phyloP scores from a whole-genome alignment of 1,140 invertebrate genomes.

The Musca domestica region DNA sequence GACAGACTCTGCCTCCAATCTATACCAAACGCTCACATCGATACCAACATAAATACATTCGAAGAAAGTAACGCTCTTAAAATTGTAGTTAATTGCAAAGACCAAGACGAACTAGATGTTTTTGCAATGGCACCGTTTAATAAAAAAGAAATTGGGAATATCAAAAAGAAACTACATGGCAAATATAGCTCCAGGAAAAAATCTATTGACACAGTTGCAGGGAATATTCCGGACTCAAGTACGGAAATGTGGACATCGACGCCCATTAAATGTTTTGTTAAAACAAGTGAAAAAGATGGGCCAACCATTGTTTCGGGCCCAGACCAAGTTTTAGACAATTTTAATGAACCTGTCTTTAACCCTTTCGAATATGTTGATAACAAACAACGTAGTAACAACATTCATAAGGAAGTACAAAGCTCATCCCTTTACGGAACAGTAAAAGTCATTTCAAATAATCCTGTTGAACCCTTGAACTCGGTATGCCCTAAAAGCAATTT shows the following conservation, averaged over 20 bases:
- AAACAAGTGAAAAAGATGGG: no score
- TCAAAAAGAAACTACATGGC: slow-evolving; percentile 36
- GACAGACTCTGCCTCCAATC: slow-evolving; percentile 25
- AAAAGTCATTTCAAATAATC: slow-evolving; percentile 27
- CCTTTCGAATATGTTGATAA: slow-evolving; percentile 35
- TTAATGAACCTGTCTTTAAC: slow-evolving; percentile 53
- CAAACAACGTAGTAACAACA: not conserved
- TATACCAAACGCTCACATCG: slow-evolving; percentile 20
- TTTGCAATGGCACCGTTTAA: slow-evolving; percentile 75
- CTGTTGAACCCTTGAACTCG: no score
- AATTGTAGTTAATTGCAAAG: slow-evolving; percentile 1
- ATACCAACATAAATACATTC: slow-evolving; percentile 43
- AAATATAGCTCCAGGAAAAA: slow-evolving; percentile 15
- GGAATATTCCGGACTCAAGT: not conserved
- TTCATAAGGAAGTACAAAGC: slow-evolving; percentile 29
- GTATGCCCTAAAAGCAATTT: not conserved
- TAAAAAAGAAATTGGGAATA: slow-evolving; percentile 54
- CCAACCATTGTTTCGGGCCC: no score
- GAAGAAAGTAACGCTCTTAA: slow-evolving; percentile 34
- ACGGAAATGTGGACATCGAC: slow-evolving; percentile 49
- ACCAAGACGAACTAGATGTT: slow-evolving; percentile 60
- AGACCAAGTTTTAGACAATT: slow-evolving; percentile 39
- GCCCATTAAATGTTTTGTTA: slow-evolving; percentile 35
- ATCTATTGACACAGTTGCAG: not conserved
- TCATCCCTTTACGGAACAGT: slow-evolving; percentile 36